Conservation (phyloP, 2,797 vertebrate species). For the Taeniopygia guttata region DNA sequence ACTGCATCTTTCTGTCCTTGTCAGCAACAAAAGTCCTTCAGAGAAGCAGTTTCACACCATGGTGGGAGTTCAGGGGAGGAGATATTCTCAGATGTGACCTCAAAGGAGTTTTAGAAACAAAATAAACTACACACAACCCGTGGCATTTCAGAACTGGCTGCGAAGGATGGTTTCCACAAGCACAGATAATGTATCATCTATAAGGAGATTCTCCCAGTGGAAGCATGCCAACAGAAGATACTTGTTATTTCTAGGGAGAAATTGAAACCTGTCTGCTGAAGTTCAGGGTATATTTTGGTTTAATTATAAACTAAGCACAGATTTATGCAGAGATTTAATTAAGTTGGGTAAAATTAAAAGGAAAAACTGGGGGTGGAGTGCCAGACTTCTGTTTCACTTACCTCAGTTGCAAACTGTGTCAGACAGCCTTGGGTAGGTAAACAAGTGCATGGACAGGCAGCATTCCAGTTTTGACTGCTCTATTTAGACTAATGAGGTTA, state of each 20-base stretch:
- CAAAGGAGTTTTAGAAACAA: neutral
- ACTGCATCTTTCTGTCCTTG: neutral
- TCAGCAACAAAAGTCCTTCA: neutral
- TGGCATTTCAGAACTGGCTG: neutral
- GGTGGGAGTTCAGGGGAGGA: neutral
- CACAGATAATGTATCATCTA: neutral
- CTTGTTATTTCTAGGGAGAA: neutral
- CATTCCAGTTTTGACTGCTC: neutral
- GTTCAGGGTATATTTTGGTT: neutral
- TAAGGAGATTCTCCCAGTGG: neutral
- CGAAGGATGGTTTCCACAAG: neutral
- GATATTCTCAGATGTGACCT: neutral
- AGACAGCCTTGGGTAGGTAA: neutral
- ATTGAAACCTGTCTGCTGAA: neutral
- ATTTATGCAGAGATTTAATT: neutral
- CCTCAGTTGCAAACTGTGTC: neutral
- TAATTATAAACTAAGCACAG: neutral
- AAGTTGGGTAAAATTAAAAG: neutral
- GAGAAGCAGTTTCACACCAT: neutral
- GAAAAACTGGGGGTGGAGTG: neutral
- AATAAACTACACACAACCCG: neutral
- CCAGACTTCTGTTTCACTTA: neutral
- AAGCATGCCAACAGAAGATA: neutral
- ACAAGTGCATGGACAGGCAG: neutral
- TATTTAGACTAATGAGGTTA: neutral